Conservation (phyloP, 2,888 invertebrate species). For the Stenichneumon culpator region DNA sequence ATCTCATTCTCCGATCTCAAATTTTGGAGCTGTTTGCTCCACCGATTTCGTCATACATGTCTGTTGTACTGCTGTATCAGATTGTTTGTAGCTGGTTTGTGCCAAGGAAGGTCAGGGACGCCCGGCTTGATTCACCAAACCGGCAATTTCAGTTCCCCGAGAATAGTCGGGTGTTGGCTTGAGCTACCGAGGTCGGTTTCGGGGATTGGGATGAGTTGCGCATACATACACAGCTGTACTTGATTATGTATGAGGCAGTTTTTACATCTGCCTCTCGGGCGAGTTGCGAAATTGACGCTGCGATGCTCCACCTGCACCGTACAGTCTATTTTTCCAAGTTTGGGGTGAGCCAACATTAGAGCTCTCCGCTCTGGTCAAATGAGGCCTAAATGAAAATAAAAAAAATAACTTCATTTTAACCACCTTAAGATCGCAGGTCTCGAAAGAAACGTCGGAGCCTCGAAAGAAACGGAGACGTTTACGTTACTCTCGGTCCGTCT, state of each 20-base stretch:
- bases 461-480: slow-evolving; percentile 25
- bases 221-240: neutral
- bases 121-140: slow-evolving; percentile 46
- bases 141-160: slow-evolving; percentile 48
- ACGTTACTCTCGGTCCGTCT: neutral
- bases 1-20: too few species aligned
- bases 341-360: neutral
- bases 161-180: slow-evolving; percentile 17
- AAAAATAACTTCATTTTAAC: too few species aligned
- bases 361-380: too few species aligned
- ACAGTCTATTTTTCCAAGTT: neutral
- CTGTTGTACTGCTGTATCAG: neutral
- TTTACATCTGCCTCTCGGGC: neutral
- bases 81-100: neutral
- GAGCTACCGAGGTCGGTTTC: slow-evolving; percentile 45
- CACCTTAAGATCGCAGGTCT: too few species aligned
- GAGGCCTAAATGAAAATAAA: too few species aligned
- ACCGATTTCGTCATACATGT: neutral
- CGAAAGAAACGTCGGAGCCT: neutral
- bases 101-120: slow-evolving; percentile 59
- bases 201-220: neutral
- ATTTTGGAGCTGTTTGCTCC: neutral
- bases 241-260: neutral
- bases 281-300: neutral
- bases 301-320: neutral